A percentile compares a stretch with the other conserved stretches of the same genome.
Evolutionary conservation across 2,113 vertebrate species (phyloP).

Genomic region (Xenus cinereus): DNA sequence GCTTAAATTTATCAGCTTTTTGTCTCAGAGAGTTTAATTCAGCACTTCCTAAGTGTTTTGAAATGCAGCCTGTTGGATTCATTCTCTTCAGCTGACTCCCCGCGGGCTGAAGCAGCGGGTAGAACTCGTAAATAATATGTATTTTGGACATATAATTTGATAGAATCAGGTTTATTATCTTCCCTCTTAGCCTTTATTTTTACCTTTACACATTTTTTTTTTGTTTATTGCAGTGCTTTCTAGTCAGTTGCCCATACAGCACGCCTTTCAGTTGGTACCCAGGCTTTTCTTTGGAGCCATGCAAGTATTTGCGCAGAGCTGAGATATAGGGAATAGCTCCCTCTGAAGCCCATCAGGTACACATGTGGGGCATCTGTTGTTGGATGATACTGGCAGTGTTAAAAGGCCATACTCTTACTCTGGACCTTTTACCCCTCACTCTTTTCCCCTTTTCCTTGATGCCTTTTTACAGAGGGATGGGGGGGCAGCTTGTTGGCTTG

Average conservation of each 20-base stretch:
- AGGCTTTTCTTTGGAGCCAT: background rate
- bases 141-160: background rate
- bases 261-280: background rate
- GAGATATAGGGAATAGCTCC: background rate
- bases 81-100: background rate
- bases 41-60: background rate
- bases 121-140: background rate
- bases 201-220: background rate
- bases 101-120: background rate
- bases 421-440: fast-evolving
- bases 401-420: background rate
- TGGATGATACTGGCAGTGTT: background rate
- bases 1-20: background rate
- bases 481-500: fast-evolving
- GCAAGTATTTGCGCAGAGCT: background rate
- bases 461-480: background rate
- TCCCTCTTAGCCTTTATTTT: background rate
- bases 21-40: background rate
- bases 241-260: background rate
- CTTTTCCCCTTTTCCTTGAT: background rate
- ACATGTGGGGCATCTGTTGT: background rate
- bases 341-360: background rate
- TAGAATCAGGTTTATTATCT: background rate
- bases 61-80: background rate
- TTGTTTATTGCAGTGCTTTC: background rate